Conservation (phyloP, 2,888 invertebrate genomes). For the Sinohyriopsis cumingii region DNA sequence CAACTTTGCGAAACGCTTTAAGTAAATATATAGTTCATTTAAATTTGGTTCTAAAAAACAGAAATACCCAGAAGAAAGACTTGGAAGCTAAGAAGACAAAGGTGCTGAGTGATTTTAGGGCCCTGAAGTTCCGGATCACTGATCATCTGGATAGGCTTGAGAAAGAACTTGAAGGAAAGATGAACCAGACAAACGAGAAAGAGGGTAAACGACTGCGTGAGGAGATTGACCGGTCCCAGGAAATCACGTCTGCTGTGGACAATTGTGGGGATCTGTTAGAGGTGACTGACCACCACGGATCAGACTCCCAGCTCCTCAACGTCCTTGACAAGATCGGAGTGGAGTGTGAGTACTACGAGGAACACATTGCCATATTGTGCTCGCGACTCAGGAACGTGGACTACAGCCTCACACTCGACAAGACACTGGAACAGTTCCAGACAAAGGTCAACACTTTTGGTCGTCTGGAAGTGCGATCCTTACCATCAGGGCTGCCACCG, state of each 20-base stretch:
- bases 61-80: constrained; percentile 30
- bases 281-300: constrained; percentile 39
- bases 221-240: constrained; percentile 35
- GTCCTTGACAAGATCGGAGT: constrained; percentile 33
- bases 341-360: constrained; percentile 48
- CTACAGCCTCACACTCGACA: constrained; percentile 38
- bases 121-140: constrained; percentile 37
- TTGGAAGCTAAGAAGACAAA: constrained; percentile 39
- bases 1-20: constrained; percentile 29
- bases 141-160: constrained; percentile 46
- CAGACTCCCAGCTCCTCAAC: constrained; percentile 38
- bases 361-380: constrained; percentile 33
- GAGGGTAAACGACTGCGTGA: constrained; percentile 39
- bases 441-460: constrained; percentile 42
- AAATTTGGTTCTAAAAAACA: constrained; percentile 29
- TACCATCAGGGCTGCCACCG: constrained; percentile 34
- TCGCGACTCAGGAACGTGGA: constrained; percentile 37
- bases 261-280: constrained; percentile 35
- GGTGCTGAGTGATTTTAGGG: constrained; percentile 39
- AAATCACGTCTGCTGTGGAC: constrained; percentile 36
- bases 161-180: constrained; percentile 34
- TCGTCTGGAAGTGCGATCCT: constrained; percentile 33
- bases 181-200: constrained; percentile 39
- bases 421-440: constrained; percentile 34
- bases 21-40: constrained; percentile 36